A percentile compares a stretch with the other conserved stretches of the same genome.
These are phyloP conservation scores for Caracal caracal DNA, from an alignment of 2,113 vertebrate genomes.

Conservation along the genomic window DNA sequence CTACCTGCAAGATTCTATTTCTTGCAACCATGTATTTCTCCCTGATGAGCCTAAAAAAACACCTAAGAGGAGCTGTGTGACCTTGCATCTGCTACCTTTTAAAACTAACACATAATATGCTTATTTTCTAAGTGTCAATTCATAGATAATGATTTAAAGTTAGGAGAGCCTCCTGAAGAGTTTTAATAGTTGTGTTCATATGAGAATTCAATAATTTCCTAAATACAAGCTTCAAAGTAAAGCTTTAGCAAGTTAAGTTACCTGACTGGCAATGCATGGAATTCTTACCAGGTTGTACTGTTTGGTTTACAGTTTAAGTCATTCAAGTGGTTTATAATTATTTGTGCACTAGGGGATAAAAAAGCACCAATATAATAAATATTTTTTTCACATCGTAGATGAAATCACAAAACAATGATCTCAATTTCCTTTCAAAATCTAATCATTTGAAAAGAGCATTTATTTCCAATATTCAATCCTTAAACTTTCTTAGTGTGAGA, in stretches of 20 bases:
- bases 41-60: neutral
- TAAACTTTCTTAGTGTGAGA: conserved; percentile 46
- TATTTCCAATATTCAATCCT: conserved; percentile 54
- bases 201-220: conserved; percentile 58
- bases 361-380: conserved; percentile 73
- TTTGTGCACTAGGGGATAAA: neutral
- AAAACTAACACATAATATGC: conserved; percentile 65
- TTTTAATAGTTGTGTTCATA: conserved; percentile 61
- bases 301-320: conserved; percentile 54
- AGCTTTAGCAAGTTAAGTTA: conserved; percentile 57
- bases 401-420: conserved; percentile 69
- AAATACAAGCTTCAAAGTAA: conserved; percentile 55
- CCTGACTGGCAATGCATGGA: conserved; percentile 49
- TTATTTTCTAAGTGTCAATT: conserved; percentile 76
- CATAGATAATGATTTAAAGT: conserved; percentile 57
- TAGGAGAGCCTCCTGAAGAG: conserved; percentile 65
- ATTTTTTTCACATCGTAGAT: conserved; percentile 65
- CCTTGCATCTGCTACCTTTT: conserved; percentile 80
- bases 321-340: conserved; percentile 61
- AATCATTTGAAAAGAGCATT: conserved; percentile 50
- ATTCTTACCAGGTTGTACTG: neutral
- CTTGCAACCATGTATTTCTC: neutral
- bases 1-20: neutral
- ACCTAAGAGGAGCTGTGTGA: neutral
- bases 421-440: conserved; percentile 63